Percentiles rank a stretch among this genome's conserved stretches.
phyloP scores from a whole-genome alignment of 1,140 invertebrate species.

The Drosophila mauritiana region DNA sequence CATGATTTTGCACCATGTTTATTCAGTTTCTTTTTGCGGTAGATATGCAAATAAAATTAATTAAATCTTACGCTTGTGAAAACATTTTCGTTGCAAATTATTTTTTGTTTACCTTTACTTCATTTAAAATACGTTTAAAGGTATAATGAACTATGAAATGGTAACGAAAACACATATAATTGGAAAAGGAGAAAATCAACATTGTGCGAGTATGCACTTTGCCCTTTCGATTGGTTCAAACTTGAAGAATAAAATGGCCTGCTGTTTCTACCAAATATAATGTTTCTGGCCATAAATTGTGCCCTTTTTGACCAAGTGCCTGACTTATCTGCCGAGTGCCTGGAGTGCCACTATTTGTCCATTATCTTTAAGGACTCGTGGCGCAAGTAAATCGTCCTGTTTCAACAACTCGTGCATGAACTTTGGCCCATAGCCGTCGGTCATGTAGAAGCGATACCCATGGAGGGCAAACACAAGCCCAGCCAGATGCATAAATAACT shows the following conservation, averaged over 20 bases:
- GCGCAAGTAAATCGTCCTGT: slow-evolving; percentile 55
- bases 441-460: slow-evolving; percentile 29
- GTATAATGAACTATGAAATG: slow-evolving; percentile 23
- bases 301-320: neutral
- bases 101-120: slow-evolving; percentile 33
- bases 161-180: slow-evolving; percentile 13
- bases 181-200: slow-evolving; percentile 1
- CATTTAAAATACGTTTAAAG: slow-evolving; percentile 10
- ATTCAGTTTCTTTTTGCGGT: slow-evolving; percentile 9
- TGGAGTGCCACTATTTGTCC: slow-evolving; percentile 27
- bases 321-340: slow-evolving; percentile 10
- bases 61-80: slow-evolving; percentile 36
- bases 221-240: neutral
- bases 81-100: slow-evolving; percentile 30
- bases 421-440: slow-evolving; percentile 37
- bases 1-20: slow-evolving; percentile 20
- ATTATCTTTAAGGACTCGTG: slow-evolving; percentile 46
- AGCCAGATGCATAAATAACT: slow-evolving; percentile 49
- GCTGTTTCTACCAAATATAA: neutral
- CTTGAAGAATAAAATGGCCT: neutral
- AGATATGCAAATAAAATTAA: slow-evolving; percentile 30
- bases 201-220: neutral
- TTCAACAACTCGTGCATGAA: slow-evolving; percentile 66
- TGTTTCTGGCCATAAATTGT: slow-evolving; percentile 9
- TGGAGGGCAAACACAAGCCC: slow-evolving; percentile 40